Conservation (phyloP, 2,888 invertebrate genomes). For the Tachina grossa region DNA sequence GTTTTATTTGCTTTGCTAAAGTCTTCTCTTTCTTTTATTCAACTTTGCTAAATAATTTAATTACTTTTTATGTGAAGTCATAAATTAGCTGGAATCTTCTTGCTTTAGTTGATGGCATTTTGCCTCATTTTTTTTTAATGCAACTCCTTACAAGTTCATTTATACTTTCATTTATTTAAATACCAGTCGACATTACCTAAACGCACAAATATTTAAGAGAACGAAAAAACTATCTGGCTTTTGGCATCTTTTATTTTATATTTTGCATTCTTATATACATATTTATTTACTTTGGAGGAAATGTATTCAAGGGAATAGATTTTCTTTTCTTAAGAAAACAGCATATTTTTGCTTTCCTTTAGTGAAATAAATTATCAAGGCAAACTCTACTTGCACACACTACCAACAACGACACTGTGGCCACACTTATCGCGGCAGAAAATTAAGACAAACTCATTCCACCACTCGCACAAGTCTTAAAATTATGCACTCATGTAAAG, state of each 20-base stretch:
- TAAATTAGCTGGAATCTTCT: too few species aligned
- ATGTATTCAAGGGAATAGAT: not conserved
- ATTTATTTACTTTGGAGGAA: slow-evolving; percentile 19
- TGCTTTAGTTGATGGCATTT: too few species aligned
- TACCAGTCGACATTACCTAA: too few species aligned
- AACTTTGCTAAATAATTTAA: too few species aligned
- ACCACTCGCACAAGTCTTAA: slow-evolving; percentile 12
- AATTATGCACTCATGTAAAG: slow-evolving; percentile 63
- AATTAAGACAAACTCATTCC: slow-evolving; percentile 18
- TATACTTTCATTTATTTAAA: too few species aligned
- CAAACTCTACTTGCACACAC: not conserved
- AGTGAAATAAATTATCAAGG: not conserved
- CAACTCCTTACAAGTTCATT: too few species aligned
- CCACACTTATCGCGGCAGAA: not conserved
- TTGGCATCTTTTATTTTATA: not conserved
- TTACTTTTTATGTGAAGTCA: too few species aligned
- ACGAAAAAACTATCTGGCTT: not conserved
- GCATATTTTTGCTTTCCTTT: not conserved
- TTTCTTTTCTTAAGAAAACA: slow-evolving; percentile 29
- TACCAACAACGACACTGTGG: not conserved
- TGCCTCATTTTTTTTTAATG: too few species aligned
- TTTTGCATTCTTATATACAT: slow-evolving; percentile 20
- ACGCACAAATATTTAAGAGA: too few species aligned
- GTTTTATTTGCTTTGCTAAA: too few species aligned
- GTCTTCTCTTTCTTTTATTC: too few species aligned